Conservation (phyloP, 2,797 vertebrate genomes). For the Enteromius thamalakanensis region DNA sequence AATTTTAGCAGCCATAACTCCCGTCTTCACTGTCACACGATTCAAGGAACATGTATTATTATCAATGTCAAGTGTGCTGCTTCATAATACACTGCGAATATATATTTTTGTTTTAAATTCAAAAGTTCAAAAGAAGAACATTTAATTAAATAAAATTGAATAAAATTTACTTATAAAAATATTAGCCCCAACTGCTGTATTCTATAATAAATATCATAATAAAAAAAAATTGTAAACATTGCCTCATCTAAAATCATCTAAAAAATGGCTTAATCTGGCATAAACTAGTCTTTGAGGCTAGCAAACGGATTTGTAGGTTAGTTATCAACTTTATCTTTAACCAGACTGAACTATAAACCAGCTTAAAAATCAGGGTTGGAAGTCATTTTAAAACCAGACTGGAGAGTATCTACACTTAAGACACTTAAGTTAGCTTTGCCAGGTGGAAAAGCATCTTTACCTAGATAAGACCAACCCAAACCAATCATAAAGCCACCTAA, state of each 20-base stretch:
- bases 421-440: neutral
- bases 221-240: too few relatives aligned
- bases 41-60: neutral
- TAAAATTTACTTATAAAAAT: too few relatives aligned
- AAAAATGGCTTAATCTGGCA: neutral
- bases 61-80: neutral
- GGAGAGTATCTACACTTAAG: neutral
- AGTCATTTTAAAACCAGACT: neutral
- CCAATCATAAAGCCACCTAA: neutral
- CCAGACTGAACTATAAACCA: neutral
- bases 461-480: neutral
- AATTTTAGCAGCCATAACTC: neutral
- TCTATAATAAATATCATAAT: neutral
- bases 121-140: neutral
- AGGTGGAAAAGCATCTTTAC: neutral
- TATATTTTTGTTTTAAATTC: neutral
- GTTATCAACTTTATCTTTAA: neutral
- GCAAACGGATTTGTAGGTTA: neutral
- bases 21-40: neutral
- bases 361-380: neutral
- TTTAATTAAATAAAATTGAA: neutral
- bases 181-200: too few relatives aligned
- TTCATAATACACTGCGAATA: neutral
- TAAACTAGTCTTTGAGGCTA: too few relatives aligned
- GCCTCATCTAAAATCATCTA: neutral